phyloP scores from a whole-genome alignment of 1,140 invertebrate genomes.

The Heliconius congener region DNA sequence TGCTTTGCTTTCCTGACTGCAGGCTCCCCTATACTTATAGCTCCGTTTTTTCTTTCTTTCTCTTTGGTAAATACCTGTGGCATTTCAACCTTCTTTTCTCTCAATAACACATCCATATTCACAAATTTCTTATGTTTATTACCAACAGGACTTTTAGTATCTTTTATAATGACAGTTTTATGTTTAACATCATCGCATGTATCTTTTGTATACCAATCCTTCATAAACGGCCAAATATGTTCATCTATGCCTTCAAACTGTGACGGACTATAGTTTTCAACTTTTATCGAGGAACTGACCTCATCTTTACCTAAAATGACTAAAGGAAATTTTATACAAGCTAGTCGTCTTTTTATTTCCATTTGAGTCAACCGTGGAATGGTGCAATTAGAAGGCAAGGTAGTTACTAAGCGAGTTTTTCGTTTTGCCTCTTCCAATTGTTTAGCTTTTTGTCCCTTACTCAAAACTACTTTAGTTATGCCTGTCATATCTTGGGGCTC shows the following conservation, averaged over 20 bases:
- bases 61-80: neutral
- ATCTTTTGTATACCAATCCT: constrained; percentile 46
- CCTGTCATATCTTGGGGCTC: constrained; percentile 43
- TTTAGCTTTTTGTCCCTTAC: constrained; percentile 46
- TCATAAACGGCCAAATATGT: constrained; percentile 69
- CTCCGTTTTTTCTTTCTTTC: neutral
- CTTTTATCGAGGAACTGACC: constrained; percentile 49
- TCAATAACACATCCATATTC: neutral
- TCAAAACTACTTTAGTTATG: constrained; percentile 54
- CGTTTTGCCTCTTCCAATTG: constrained; percentile 28
- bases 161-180: neutral
- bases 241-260: constrained; percentile 62
- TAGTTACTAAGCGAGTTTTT: constrained; percentile 44
- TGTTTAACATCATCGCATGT: constrained; percentile 14
- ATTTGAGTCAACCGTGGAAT: constrained; percentile 53
- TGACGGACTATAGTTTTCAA: constrained; percentile 46
- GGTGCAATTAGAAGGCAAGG: constrained; percentile 40
- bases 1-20: neutral
- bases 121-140: constrained; percentile 10
- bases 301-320: constrained; percentile 62
- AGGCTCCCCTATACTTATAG: neutral
- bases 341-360: constrained; percentile 58
- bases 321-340: constrained; percentile 57
- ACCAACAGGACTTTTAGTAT: neutral
- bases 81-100: constrained; percentile 18